Evolutionary conservation across 35 echinoderm and acorn worm genomes (phyloP), one percentile per base, ranked within the genome.

Genomic region (Acanthaster planci): DNA sequence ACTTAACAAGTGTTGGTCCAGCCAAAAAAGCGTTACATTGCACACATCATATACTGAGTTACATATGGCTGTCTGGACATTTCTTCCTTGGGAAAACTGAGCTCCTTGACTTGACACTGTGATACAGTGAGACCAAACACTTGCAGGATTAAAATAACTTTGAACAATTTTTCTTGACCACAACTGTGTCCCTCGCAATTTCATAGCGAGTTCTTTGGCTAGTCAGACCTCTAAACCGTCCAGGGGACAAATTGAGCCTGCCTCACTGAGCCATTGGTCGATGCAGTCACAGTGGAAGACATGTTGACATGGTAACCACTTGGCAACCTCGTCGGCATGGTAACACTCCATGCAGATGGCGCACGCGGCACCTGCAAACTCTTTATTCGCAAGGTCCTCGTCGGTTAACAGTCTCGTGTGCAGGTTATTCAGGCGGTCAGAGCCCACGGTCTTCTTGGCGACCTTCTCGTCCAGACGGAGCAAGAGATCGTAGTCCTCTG

Each of bases 401-500:
- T 58, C 56, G 8, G 78, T 51, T 15, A 86, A 60, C 16, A 34
- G 67, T 54, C 82, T 77, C 0, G 84, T 80, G 23, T 38, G 64
- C 2, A 97, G 76, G 35, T 51, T 85, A 23, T 51, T 52, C 27
- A 97, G 23, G 37, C 50, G 60, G 47, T 82, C 60, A 51, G 27
- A 75, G 30, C 29, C 59, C 2, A 90, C 44, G 15, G 94, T 97
- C 53, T 97, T 97, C 1, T 90, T 83, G 21, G 90, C 82, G 37
- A 97, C 27, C 32, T 86, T 76, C 19, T 97, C 90, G 30, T 97
- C 94, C 29, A 97, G 59, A 78, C 67, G 37, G 12, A 97, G 59
- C 35, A 97, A 75, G 21, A 93, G 51, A 5, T 97, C 94, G 55
- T 97, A 97, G 84, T 97, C 94, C 67, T 97, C 94, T 10, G 94